Conservation (phyloP, 2,113 vertebrate genomes). For the Vulpes lagopus region DNA sequence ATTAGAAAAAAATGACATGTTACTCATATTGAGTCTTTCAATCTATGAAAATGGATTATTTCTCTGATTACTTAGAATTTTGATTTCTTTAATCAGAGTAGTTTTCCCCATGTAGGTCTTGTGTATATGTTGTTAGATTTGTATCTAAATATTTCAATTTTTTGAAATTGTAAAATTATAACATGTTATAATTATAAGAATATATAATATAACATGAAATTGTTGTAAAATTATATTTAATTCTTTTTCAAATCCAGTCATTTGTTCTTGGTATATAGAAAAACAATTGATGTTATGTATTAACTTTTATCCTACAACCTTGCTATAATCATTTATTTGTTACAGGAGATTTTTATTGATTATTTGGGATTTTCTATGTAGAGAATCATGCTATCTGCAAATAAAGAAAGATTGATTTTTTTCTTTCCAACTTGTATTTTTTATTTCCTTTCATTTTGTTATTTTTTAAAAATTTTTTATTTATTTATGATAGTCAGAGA, state of each 20-base stretch:
- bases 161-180: neutral
- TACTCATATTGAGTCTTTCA: neutral
- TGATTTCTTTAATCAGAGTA: neutral
- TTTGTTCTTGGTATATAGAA: neutral
- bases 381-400: neutral
- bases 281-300: neutral
- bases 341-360: neutral
- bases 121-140: neutral
- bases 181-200: too few relatives aligned
- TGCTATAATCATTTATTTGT: neutral
- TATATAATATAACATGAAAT: too few relatives aligned
- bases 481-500: too few relatives aligned
- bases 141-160: neutral
- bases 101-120: neutral
- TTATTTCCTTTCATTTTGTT: neutral
- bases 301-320: neutral
- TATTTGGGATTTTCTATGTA: neutral
- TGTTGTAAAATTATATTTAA: neutral
- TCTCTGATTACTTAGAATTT: neutral
- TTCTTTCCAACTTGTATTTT: neutral
- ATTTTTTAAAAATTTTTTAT: neutral
- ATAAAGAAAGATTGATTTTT: neutral
- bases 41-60: neutral
- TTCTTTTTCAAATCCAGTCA: neutral
- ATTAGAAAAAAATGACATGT: neutral